Evolutionary conservation across 1,140 invertebrate genomes (phyloP), one percentile per base, ranked within the genome.

Genomic region (Pseudobourletiella spinata): DNA sequence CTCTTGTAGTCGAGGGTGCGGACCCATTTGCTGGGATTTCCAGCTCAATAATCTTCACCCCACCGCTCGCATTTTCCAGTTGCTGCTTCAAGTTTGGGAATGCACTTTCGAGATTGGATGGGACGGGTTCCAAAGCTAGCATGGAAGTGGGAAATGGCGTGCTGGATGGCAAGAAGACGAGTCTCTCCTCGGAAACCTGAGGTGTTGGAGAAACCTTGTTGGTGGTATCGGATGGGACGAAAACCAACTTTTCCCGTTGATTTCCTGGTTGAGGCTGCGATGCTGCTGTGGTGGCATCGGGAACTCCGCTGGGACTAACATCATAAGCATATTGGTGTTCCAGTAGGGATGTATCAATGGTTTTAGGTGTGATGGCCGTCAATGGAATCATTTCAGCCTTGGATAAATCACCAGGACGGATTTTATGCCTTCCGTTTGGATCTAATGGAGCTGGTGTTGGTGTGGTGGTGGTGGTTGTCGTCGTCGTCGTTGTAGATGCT

Each of bases 351-450:
- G 29, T 28, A 18, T 55, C 26, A 4, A 57, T 24, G 4, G 14
- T 18, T 6, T 44, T 26, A 20, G 62, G 62, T 2, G 62, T 59
- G 24, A 64, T 59, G n/a, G 62, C 6, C 11, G 35, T 20, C 3
- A 64, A 3, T 8, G 57, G 57, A 8, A 44, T 64, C 57, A 51
- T 67, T 20, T 67, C 56, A 20, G 55, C 24, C 25, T 64, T 67
- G 1, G 59, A 60, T 18, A 70, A 26, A 51, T 70, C 68, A 20
- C 68, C 68, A 1, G 63, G 63, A 2, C 63, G 44, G 22, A 70
- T 65, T 65, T 62, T 67, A 59, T 65, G 64, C 20, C 68, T 26
- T 11, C 68, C 68, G 54, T 67, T 67, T 14, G 63, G 30, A 30
- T 56, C 63, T 0, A 39, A 20, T 20, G 61, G 35, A 14, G 64